Evolutionary conservation across 2,113 vertebrate species (phyloP), one percentile per base, ranked within the genome.

Genomic region (Barbus barbus): DNA sequence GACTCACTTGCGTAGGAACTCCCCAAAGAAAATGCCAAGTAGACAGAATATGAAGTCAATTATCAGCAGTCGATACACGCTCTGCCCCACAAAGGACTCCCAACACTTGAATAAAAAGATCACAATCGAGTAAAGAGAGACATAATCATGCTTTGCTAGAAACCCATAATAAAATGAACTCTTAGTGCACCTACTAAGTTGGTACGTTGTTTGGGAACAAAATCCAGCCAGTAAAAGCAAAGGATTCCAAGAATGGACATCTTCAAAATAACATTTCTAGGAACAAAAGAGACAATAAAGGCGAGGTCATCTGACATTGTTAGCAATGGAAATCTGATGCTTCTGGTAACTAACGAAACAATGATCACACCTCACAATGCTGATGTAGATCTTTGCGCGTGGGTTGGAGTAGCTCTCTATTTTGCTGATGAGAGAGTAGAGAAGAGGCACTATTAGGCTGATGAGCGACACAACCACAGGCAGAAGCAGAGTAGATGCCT

Each of bases 11-110:
- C 91, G 93, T 16, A 98, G 91, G 91, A 98, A 98, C 90, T 99
- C 97, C 81, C 96, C 97, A 86, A 97, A 97, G 87, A 99, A 93
- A 22, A 96, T 97, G 83, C 96, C 96, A 18, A 96, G 80, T 89
- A 98, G 92, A 28, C 95, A 95, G 90, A 98, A 98, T 31, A 99
- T 71, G 76, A 99, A 99, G 90, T 99, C 97, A 84, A 96, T 87
- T 38, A 99, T 85, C 75, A 98, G 93, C 85, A 99, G 93, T 1
- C 96, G 95, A 91, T 99, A 99, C 85, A 98, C 93, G 72, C 97
- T 96, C 90, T 98, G 96, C 82, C 98, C 98, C 33, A 99, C 90
- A 67, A 95, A 87, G 5, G 96, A 95, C 91, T 99, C 97, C 98
- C 98, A 99, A 86, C 98, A 99, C 97, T 99, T 83, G 28, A 46